These are phyloP conservation scores for Merodon equestris DNA, from an alignment of 2,888 invertebrate genomes.

Conservation along the genomic window DNA sequence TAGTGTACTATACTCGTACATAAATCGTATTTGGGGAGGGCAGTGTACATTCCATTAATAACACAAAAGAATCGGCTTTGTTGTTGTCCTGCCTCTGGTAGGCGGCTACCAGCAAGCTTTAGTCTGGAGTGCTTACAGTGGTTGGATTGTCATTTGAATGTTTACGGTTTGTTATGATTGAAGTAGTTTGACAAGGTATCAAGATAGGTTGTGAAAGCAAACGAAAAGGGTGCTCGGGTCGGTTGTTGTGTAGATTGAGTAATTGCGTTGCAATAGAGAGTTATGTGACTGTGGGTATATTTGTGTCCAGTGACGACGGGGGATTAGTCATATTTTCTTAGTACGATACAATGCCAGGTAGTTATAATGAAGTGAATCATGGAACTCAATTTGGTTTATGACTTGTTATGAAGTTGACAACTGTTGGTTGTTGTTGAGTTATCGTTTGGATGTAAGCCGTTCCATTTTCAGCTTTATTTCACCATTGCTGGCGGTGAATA, in stretches of 20 bases:
- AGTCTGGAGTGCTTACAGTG: conserved; percentile 48
- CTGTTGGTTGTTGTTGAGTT: not conserved
- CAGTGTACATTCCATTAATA: conserved; percentile 21
- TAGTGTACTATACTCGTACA: too few species aligned
- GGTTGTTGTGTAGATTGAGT: conserved; percentile 40
- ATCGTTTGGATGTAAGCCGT: too few species aligned
- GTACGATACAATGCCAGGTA: conserved; percentile 12
- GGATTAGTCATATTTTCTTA: conserved; percentile 29
- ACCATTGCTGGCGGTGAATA: too few species aligned
- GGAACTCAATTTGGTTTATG: not conserved
- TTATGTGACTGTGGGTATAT: conserved; percentile 16
- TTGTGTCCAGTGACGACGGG: conserved; percentile 28
- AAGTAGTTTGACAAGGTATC: conserved; percentile 50
- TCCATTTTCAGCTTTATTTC: too few species aligned
- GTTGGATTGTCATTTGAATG: conserved; percentile 60
- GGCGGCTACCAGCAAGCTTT: not conserved
- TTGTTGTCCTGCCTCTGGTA: not conserved
- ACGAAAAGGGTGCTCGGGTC: not conserved
- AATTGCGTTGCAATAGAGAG: conserved; percentile 21
- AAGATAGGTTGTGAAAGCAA: conserved; percentile 4
- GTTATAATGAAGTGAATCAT: not conserved
- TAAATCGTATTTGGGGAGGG: too few species aligned
- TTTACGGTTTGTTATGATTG: conserved; percentile 55
- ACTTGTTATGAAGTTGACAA: not conserved
- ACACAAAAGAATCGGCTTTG: not conserved